Base-by-base conservation (phyloP, 1,140 invertebrate species). In the Drosophila sturtevanti region DNA sequence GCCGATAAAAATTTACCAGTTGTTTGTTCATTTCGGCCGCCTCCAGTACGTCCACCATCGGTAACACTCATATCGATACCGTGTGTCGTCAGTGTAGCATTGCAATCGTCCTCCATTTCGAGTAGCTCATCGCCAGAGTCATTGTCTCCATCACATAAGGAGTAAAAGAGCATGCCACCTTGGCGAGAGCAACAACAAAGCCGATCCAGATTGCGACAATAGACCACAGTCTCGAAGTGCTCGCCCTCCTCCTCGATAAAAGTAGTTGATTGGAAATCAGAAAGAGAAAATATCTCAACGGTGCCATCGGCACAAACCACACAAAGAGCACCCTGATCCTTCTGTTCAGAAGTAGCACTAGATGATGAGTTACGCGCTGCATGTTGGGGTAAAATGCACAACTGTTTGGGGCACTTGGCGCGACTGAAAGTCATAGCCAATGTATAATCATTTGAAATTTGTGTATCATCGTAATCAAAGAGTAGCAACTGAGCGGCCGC, bases 81-180 rank as follows among this genome's bases (percentile, higher is more conserved):
- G 72, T 79, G 85, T 6, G 73, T 10, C 9, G 41, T 89, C 14
- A 82, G 61, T 2, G 92, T 92, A 18, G 92, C 91, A 90, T 92
- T 73, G 59, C 73, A 93, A 60, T 91, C 93, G 12, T 93, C 92
- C 73, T 95, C 95, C 67, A 95, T 95, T 24, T 94, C 93, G 10
- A 95, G 93, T 11, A 94, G 93, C 78, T 95, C 95, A 69, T 95
- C 95, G 1, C 94, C 93, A 1, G 93, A 94, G 76, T 95, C 95
- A 68, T 95, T 95, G 72, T 96, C 95, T 2, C 94, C 93, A 34
- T 95, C 94, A 48, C 94, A 95, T 2, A 97, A 92, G 22, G 95
- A 95, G 89, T 96, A 98, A 90, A 98, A 97, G 78, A 97, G 95
- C 51, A 98, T 93, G 56, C 95, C 94, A 1, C 97, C 97, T 63